These are phyloP conservation scores for Parazoanthus swiftii DNA, from an alignment of 92 coral and sea anemone genomes.

Conservation along the genomic window DNA sequence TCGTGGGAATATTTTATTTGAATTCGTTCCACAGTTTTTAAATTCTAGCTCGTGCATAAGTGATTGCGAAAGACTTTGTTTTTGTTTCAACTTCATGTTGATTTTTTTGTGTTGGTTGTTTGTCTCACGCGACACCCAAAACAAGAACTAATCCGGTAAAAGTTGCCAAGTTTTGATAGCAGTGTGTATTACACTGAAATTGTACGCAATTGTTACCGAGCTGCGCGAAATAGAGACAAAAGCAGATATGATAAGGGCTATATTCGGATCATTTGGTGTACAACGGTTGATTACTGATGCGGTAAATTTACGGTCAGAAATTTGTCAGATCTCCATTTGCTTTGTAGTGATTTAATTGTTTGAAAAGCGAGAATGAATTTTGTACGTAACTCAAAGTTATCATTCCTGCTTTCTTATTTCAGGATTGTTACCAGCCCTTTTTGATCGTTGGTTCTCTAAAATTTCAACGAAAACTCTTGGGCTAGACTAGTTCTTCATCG, in stretches of 20 bases:
- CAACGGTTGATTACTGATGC: slow-evolving; percentile 10
- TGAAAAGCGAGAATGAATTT: background rate
- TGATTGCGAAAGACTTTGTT: slow-evolving; percentile 45
- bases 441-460: background rate
- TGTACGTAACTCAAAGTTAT: background rate
- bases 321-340: background rate
- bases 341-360: background rate
- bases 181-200: slow-evolving; percentile 4
- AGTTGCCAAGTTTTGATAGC: background rate
- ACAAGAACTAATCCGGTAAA: background rate
- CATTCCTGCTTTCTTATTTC: background rate
- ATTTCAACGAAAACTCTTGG: background rate
- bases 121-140: slow-evolving; percentile 40
- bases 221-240: background rate
- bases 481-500: background rate
- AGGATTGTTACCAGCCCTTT: background rate
- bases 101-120: slow-evolving; percentile 25
- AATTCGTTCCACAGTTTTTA: background rate
- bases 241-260: background rate
- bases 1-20: background rate
- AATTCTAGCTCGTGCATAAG: background rate
- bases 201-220: background rate
- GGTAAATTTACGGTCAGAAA: slow-evolving; percentile 10
- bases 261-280: background rate
- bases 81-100: slow-evolving; percentile 37